Evolutionary conservation across 1,140 invertebrate species (phyloP).

Genomic region (Ceratosolen fusciceps): DNA sequence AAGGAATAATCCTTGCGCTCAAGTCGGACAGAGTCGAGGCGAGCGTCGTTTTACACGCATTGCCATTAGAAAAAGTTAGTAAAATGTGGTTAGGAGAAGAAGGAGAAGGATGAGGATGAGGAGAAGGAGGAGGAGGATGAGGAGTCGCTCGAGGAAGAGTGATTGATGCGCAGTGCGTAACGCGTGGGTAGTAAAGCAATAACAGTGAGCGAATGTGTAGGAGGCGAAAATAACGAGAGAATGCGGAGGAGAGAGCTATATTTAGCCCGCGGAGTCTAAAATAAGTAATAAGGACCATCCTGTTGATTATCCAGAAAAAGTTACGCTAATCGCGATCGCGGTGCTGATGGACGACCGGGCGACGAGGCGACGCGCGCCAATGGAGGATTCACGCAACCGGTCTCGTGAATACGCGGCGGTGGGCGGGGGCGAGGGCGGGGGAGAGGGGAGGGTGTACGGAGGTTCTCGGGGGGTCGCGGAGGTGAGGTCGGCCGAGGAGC

Average conservation of each 20-base stretch:
- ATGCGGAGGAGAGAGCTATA: not conserved
- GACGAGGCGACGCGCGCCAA: too few species aligned
- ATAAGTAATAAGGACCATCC: not conserved
- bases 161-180: not conserved
- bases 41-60: too few species aligned
- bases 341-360: too few species aligned
- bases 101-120: too few species aligned
- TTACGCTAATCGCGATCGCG: not conserved
- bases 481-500: not conserved
- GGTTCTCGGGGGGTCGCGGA: not conserved
- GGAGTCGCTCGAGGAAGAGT: not conserved
- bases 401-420: too few species aligned
- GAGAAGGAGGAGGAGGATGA: not conserved
- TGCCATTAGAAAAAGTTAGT: too few species aligned
- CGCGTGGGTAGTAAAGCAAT: not conserved
- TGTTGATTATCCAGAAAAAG: not conserved
- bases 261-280: not conserved
- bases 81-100: too few species aligned
- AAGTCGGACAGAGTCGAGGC: too few species aligned
- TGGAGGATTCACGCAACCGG: too few species aligned
- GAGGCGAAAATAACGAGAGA: not conserved
- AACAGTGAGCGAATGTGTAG: not conserved
- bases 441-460: too few species aligned
- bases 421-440: too few species aligned
- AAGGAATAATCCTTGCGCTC: too few species aligned